A percentile compares a stretch with the other conserved stretches of the same genome.
phyloP scores from a whole-genome alignment of 1,140 invertebrate species.

The Meloidogyne floridensis region DNA sequence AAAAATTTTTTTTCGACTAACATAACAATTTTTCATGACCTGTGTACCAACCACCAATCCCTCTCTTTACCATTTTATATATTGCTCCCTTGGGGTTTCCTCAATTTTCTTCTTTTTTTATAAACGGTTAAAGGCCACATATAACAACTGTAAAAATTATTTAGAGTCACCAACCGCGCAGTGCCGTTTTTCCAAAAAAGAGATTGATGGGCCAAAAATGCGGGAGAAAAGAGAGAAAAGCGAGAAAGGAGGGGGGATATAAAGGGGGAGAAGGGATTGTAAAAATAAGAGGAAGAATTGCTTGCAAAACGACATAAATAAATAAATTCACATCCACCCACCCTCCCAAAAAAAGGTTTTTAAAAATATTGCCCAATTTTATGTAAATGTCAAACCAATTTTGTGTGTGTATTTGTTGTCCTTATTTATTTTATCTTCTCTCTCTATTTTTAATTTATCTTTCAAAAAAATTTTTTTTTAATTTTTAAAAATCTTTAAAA shows the following conservation, averaged over 20 bases:
- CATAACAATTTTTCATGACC: neutral
- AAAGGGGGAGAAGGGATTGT: neutral
- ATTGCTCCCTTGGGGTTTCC: neutral
- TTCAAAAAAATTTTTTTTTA: no score
- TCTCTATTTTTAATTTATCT: no score
- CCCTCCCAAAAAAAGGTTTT: no score
- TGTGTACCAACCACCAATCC: neutral
- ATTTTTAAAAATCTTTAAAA: no score
- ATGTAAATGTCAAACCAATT: no score
- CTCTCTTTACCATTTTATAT: neutral
- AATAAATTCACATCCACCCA: neutral
- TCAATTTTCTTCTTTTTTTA: neutral
- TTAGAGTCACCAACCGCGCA: neutral
- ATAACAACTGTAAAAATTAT: neutral
- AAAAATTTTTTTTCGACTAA: no score
- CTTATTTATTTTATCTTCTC: no score
- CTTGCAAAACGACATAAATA: constrained; percentile 8
- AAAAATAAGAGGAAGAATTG: neutral
- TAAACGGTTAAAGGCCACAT: neutral
- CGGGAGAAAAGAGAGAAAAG: neutral
- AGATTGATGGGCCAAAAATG: neutral
- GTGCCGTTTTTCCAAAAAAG: neutral
- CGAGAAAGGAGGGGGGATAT: neutral
- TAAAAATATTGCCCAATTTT: no score
- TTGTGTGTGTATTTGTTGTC: no score